These are phyloP conservation scores for Phortica magna DNA, from an alignment of 2,888 invertebrate species.

Conservation along the genomic window DNA sequence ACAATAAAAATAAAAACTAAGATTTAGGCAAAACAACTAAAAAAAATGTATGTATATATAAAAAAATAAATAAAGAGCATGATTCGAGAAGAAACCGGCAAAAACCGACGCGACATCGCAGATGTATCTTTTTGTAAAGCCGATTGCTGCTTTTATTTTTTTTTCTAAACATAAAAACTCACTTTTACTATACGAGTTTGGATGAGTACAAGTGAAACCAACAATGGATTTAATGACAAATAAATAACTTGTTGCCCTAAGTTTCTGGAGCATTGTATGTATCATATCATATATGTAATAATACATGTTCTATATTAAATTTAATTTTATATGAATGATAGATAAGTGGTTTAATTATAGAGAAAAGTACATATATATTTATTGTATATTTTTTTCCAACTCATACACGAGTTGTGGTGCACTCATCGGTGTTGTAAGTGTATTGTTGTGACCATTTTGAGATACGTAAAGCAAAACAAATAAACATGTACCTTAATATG, in stretches of 20 bases:
- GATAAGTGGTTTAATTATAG: neutral
- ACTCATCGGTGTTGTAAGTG: no score
- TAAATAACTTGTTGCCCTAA: no score
- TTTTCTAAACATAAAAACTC: neutral
- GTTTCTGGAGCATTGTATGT: no score
- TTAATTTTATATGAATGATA: no score
- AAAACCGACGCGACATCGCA: neutral
- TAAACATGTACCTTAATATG: neutral
- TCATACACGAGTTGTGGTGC: neutral
- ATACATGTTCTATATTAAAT: no score
- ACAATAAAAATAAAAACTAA: neutral
- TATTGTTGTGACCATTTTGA: neutral
- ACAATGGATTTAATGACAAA: no score
- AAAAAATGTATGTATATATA: neutral
- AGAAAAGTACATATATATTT: neutral
- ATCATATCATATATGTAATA: no score
- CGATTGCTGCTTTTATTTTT: neutral
- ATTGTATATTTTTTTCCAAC: neutral
- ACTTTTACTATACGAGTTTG: no score
- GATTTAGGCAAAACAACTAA: neutral
- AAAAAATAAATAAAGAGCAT: slow-evolving; percentile 2
- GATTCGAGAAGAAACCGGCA: neutral
- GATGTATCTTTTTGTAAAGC: neutral
- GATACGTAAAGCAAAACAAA: neutral
- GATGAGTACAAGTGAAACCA: no score